Conservation (phyloP, 2,797 vertebrate species). For the Hylomyscus alleni region DNA sequence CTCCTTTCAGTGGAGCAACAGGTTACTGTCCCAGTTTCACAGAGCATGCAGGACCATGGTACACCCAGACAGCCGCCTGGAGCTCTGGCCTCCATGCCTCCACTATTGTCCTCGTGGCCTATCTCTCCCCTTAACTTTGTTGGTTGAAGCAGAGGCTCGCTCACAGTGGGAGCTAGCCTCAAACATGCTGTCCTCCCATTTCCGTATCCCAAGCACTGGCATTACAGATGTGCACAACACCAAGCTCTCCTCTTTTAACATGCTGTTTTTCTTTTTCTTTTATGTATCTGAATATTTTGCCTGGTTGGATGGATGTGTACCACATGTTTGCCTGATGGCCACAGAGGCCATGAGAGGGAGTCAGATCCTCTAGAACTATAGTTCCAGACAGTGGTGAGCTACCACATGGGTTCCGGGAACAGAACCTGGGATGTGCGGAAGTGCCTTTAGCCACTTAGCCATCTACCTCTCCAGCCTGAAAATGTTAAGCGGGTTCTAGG, state of each 20-base stretch:
- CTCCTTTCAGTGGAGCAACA: background rate
- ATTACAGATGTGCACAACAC: too few species aligned
- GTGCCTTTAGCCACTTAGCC: background rate
- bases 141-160: background rate
- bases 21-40: background rate
- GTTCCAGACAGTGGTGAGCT: background rate
- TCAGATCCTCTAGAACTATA: background rate
- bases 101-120: background rate
- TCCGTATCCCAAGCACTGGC: background rate
- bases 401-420: background rate
- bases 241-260: background rate
- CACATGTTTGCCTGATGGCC: background rate
- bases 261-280: background rate
- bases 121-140: background rate
- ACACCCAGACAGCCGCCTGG: background rate
- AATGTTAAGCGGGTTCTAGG: background rate
- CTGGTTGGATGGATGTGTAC: background rate
- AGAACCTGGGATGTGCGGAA: background rate
- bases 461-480: background rate
- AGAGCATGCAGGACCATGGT: background rate
- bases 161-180: background rate
- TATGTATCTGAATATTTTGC: background rate
- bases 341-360: too few species aligned
- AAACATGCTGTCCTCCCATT: background rate
- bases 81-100: background rate